Evolutionary conservation across 2,797 vertebrate genomes (phyloP).

Genomic region (Mionectes olivaceus): DNA sequence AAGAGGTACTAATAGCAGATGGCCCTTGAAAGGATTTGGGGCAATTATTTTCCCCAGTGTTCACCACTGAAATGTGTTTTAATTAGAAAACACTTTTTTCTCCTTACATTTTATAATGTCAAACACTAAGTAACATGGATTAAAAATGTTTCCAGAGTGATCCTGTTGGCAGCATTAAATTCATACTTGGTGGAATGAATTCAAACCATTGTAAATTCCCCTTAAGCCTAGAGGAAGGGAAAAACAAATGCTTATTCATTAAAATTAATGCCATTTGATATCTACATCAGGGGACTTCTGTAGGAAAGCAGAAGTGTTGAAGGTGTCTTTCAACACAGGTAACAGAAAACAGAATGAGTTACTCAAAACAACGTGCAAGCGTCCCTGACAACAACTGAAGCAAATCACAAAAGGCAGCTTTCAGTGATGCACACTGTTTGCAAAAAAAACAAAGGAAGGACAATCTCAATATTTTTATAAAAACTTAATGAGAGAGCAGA

Average conservation of each 20-base stretch:
- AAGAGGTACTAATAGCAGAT: background rate
- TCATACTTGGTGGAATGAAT: background rate
- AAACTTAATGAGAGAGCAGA: background rate
- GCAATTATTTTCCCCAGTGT: background rate
- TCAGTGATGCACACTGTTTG: background rate
- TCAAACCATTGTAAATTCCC: background rate
- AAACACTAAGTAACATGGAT: background rate
- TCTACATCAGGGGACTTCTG: background rate
- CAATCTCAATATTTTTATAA: background rate
- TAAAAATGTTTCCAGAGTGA: background rate
- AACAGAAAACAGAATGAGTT: background rate
- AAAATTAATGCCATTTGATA: slow-evolving; percentile 21
- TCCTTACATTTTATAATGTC: background rate
- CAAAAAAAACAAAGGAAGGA: background rate
- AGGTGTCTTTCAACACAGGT: background rate
- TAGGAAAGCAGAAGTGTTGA: background rate
- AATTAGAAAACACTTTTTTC: background rate
- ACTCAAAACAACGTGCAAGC: background rate
- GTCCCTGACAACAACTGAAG: background rate
- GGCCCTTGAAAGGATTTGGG: background rate
- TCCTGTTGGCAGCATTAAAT: background rate
- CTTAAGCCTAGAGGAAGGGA: background rate
- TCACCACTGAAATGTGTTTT: background rate
- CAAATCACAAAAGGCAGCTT: background rate
- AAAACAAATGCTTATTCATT: slow-evolving; percentile 27